phyloP scores from a whole-genome alignment of 2,113 vertebrate genomes.

The Myiopsitta monachus region DNA sequence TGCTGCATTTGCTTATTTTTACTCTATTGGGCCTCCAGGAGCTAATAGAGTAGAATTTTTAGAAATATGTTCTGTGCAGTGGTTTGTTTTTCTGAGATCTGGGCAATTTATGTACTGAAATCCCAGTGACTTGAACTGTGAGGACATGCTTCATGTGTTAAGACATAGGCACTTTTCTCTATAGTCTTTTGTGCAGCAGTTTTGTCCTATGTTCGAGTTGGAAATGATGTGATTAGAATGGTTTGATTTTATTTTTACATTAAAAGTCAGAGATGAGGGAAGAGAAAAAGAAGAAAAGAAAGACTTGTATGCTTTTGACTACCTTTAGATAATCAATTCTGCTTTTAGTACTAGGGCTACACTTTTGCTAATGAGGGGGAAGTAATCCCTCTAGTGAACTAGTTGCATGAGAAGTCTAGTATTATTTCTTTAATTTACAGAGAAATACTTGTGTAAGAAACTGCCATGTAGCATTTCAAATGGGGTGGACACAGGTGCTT shows the following conservation, averaged over 20 bases:
- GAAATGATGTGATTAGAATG: background rate
- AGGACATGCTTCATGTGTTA: background rate
- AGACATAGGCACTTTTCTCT: background rate
- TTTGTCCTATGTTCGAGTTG: background rate
- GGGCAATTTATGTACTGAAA: background rate
- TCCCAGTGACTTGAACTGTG: background rate
- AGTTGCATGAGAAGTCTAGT: background rate
- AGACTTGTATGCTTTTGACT: background rate
- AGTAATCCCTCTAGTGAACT: background rate
- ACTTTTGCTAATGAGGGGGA: background rate
- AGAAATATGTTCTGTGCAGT: background rate
- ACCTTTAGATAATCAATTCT: background rate
- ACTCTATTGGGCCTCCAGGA: background rate
- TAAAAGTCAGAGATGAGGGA: background rate
- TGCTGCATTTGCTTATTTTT: background rate
- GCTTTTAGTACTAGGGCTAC: background rate
- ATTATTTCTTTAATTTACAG: background rate
- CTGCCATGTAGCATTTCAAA: background rate
- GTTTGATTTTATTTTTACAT: background rate
- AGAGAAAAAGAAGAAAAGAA: background rate
- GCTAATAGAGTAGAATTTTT: background rate
- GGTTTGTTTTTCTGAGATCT: background rate
- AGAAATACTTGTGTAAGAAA: background rate
- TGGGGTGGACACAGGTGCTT: background rate
- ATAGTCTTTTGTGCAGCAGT: background rate